Percentiles rank a stretch among this genome's conserved stretches.
phyloP scores from a whole-genome alignment of 2,113 vertebrate genomes.

The Harpagus bidentatus region DNA sequence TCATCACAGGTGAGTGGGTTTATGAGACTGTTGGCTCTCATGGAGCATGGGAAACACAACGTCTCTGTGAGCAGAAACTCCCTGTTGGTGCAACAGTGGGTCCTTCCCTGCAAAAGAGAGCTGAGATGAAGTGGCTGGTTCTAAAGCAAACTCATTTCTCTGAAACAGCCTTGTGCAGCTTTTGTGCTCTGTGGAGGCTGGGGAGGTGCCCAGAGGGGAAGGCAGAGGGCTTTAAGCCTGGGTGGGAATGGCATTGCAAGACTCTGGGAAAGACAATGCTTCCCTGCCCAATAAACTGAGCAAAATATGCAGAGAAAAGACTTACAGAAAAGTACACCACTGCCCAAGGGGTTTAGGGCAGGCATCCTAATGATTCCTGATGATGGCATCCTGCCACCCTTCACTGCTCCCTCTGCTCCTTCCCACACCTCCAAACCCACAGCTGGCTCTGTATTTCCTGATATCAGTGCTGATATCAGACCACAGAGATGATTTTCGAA shows the following conservation, averaged over 20 bases:
- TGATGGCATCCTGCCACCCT: background rate
- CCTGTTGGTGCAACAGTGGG: background rate
- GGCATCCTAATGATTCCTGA: background rate
- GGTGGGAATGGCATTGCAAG: background rate
- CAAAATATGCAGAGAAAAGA: background rate
- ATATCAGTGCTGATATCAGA: background rate
- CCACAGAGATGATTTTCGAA: background rate
- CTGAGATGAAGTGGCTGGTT: background rate
- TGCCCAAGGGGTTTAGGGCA: background rate
- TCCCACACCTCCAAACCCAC: background rate
- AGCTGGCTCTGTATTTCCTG: background rate
- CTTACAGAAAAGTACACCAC: fast-evolving
- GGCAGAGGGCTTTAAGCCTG: background rate
- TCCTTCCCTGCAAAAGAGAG: background rate
- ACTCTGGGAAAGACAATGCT: background rate
- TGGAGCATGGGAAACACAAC: fast-evolving
- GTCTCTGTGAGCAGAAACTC: background rate
- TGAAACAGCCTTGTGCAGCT: background rate
- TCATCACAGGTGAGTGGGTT: background rate
- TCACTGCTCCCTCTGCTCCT: background rate
- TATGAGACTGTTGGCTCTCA: background rate
- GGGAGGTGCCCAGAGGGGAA: background rate
- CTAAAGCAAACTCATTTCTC: background rate
- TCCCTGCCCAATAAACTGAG: background rate
- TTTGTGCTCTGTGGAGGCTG: background rate